These are phyloP conservation scores for Naso thynnoides DNA, from an alignment of 2,797 vertebrate species.

Conservation along the genomic window DNA sequence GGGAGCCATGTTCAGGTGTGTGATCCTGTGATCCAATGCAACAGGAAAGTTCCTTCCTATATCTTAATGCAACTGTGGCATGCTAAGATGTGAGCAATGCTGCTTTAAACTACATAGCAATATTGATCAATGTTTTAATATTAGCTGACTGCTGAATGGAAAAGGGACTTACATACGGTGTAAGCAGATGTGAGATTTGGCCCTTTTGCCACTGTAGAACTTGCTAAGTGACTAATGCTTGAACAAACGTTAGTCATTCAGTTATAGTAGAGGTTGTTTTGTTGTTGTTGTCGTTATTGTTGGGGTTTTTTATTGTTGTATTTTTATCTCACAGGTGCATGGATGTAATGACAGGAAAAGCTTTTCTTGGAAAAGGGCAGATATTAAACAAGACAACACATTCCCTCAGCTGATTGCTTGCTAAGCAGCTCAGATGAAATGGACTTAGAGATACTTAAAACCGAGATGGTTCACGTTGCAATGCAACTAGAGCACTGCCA, in stretches of 20 bases:
- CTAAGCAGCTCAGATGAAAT: constrained; percentile 42
- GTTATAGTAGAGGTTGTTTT: constrained; percentile 21
- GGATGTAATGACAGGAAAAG: background rate
- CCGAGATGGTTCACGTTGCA: constrained; percentile 58
- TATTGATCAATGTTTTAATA: background rate
- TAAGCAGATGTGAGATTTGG: constrained; percentile 8
- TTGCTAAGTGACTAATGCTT: constrained; percentile 40
- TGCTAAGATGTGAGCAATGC: background rate
- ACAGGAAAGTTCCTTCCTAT: background rate
- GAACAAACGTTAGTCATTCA: constrained; percentile 43
- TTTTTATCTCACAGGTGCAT: constrained; percentile 41
- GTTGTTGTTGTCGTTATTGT: constrained; percentile 1
- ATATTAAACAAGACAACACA: constrained; percentile 28
- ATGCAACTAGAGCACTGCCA: constrained; percentile 65
- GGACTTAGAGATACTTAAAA: constrained; percentile 53
- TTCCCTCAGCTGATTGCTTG: constrained; percentile 45
- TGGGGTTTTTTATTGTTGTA: constrained; percentile 12
- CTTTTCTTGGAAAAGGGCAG: constrained; percentile 28
- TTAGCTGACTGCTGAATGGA: constrained; percentile 24
- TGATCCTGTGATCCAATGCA: background rate
- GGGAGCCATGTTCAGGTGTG: too few species aligned
- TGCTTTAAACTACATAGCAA: background rate
- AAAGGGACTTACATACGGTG: background rate
- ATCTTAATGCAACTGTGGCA: background rate
- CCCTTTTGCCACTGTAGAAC: constrained; percentile 7